Conservation (phyloP, 2,113 vertebrate genomes). For the Centropus bengalensis region DNA sequence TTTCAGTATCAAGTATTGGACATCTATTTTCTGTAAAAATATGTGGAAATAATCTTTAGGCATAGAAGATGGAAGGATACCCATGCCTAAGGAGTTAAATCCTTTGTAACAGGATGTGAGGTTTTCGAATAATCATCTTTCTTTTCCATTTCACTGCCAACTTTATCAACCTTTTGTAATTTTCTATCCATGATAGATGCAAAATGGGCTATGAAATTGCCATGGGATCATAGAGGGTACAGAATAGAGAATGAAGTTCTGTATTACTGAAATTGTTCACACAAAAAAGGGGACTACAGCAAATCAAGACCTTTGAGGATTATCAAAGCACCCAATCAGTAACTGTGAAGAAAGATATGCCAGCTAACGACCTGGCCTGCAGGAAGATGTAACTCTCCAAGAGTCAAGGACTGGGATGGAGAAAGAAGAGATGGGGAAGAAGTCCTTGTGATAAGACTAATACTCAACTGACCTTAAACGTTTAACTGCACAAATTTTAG, state of each 20-base stretch:
- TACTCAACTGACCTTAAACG: background rate
- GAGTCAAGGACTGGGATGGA: background rate
- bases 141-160: slow-evolving; percentile 4
- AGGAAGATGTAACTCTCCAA: background rate
- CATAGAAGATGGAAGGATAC: background rate
- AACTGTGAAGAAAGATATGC: background rate
- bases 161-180: background rate
- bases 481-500: background rate
- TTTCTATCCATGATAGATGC: background rate
- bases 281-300: background rate
- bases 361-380: background rate
- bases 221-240: background rate
- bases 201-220: background rate
- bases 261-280: background rate
- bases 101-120: background rate
- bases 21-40: background rate
- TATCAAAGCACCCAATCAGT: slow-evolving; percentile 7
- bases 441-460: background rate
- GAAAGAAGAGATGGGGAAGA: background rate
- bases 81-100: background rate
- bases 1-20: background rate
- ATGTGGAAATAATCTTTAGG: background rate
- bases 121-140: slow-evolving; percentile 27
- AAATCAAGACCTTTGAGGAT: slow-evolving; percentile 20
- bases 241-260: slow-evolving; percentile 3